These are phyloP conservation scores for Toxotes chatareus DNA, from an alignment of 2,113 vertebrate genomes.

Conservation along the genomic window DNA sequence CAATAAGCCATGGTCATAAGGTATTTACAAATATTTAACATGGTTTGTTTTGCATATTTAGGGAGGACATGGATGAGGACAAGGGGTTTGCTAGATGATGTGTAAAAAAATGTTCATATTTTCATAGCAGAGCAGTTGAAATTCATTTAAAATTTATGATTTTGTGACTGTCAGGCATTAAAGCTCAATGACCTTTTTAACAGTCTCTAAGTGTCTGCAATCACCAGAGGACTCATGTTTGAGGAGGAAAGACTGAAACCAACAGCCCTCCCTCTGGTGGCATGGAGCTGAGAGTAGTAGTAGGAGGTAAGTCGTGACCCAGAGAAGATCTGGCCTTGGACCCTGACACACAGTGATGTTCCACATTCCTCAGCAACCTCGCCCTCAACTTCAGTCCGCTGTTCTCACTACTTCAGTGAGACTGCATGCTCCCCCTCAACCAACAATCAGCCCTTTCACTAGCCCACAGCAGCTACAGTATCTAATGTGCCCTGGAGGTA, in stretches of 20 bases:
- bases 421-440: slow-evolving; percentile 54
- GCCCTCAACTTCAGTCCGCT: slow-evolving; percentile 46
- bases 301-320: slow-evolving; percentile 64
- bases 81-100: not conserved
- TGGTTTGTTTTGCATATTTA: slow-evolving; percentile 30
- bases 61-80: not conserved
- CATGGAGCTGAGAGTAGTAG: slow-evolving; percentile 13
- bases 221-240: slow-evolving; percentile 4
- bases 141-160: not conserved
- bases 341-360: slow-evolving; percentile 69
- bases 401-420: slow-evolving; percentile 48
- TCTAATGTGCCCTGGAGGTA: slow-evolving; percentile 62
- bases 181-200: slow-evolving; percentile 1
- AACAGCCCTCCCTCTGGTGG: slow-evolving; percentile 16
- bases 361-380: slow-evolving; percentile 76
- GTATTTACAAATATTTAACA: slow-evolving; percentile 47
- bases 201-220: not conserved
- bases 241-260: not conserved
- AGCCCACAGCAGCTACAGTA: slow-evolving; percentile 53
- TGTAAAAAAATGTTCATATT: not conserved
- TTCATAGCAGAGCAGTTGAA: not conserved
- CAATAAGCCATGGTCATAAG: slow-evolving; percentile 22
- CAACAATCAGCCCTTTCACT: slow-evolving; percentile 78
- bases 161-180: not conserved
- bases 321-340: slow-evolving; percentile 72